phyloP scores from a whole-genome alignment of 2,888 invertebrate species.

The Amphipoea lucens region DNA sequence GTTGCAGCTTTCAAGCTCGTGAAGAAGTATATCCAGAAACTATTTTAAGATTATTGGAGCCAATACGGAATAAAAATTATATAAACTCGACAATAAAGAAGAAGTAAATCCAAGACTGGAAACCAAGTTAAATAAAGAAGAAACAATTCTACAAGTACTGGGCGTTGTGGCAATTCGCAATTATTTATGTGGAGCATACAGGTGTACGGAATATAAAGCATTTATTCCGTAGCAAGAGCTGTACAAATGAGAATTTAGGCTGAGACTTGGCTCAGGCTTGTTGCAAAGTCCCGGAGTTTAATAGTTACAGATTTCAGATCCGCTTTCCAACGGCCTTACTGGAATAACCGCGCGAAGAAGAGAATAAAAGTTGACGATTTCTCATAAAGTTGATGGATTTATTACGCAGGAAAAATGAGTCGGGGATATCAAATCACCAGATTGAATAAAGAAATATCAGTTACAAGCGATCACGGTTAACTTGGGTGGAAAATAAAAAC shows the following conservation, averaged over 20 bases:
- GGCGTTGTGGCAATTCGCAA: constrained; percentile 60
- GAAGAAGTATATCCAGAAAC: constrained; percentile 21
- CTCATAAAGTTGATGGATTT: constrained; percentile 35
- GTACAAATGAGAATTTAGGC: constrained; percentile 66
- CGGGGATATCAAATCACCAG: constrained; percentile 35
- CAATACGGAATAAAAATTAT: constrained; percentile 9
- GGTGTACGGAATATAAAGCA: constrained; percentile 69
- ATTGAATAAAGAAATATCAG: constrained; percentile 42
- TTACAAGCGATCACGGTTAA: constrained; percentile 30
- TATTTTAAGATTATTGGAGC: constrained; percentile 15
- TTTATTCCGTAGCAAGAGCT: constrained; percentile 61
- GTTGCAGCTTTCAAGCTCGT: constrained; percentile 15
- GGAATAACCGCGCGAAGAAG: constrained; percentile 9
- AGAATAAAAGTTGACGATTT: constrained; percentile 38
- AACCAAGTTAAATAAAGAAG: constrained; percentile 45
- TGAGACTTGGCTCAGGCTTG: constrained; percentile 64
- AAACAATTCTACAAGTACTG: constrained; percentile 59
- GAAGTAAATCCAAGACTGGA: constrained; percentile 35
- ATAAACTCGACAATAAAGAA: constrained; percentile 36
- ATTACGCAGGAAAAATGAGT: constrained; percentile 40
- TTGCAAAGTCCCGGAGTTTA: constrained; percentile 46
- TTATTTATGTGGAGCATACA: constrained; percentile 69
- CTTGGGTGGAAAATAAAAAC: constrained; percentile 30
- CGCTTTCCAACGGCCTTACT: constrained; percentile 26
- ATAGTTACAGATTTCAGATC: constrained; percentile 50